phyloP scores from a whole-genome alignment of 2,113 vertebrate genomes.

The Hippocampus comes region DNA sequence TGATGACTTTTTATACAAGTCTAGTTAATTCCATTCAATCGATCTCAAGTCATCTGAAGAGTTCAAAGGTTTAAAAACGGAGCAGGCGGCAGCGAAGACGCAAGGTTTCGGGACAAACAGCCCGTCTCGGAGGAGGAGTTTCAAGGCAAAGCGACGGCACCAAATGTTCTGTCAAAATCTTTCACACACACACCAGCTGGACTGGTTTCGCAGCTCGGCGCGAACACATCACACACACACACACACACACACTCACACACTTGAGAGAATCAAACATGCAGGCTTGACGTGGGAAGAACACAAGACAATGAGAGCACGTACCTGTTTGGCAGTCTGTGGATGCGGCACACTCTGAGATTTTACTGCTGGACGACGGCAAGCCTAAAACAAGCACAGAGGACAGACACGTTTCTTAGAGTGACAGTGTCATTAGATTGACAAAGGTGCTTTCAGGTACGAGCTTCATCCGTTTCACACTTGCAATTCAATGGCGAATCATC shows the following conservation, averaged over 20 bases:
- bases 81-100: neutral
- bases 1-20: neutral
- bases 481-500: too few species aligned
- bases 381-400: slow-evolving; percentile 6
- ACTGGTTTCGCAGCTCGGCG: slow-evolving; percentile 6
- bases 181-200: slow-evolving; percentile 29
- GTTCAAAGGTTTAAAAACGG: neutral
- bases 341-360: slow-evolving; percentile 14
- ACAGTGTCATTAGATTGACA: too few species aligned
- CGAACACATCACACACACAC: neutral
- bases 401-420: too few species aligned
- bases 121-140: slow-evolving; percentile 19
- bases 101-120: neutral
- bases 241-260: neutral
- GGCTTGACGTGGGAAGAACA: neutral
- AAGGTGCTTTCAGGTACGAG: too few species aligned
- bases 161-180: slow-evolving; percentile 4
- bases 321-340: slow-evolving; percentile 33
- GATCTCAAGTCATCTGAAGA: neutral
- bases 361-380: slow-evolving; percentile 13
- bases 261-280: neutral
- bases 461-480: too few species aligned
- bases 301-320: slow-evolving; percentile 36
- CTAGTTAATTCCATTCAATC: neutral
- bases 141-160: neutral